Base-by-base conservation (phyloP, 2,113 vertebrate genomes). In the Chloropsis hardwickii region DNA sequence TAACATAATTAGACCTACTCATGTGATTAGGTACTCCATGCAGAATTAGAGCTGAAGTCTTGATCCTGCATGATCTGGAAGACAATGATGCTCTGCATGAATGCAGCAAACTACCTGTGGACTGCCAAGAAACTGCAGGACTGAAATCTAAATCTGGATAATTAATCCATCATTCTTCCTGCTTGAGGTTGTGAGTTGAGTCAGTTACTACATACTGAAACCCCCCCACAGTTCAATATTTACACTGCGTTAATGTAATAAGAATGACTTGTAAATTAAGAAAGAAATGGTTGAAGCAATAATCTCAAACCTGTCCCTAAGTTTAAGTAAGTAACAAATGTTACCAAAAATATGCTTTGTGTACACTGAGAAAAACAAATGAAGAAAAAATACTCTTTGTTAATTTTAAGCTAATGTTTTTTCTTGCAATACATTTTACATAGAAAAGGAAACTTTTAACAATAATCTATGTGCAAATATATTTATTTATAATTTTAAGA, bases 101-200 rank as follows among this genome's bases (percentile, higher is more conserved):
- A 74, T 85, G 62, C 78, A 84, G 89, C 54, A 80, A 80, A 54
- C 66, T 74, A 79, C 47, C 45, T 73, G 31, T 33, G 93, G 51
- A 61, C 92, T 97, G 94, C 95, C 86, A 96, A 85, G 84, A 80
- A 87, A 92, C 81, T 80, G 81, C 91, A 93, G 71, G 81, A 62
- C 85, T 92, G 70, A 65, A 91, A 87, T 72, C 91, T 95, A 95
- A 92, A 94, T 82, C 66, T 85, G 58, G 70, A 72, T 88, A 91
- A 95, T 95, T 94, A 94, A 95, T 94, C 81, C 89, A 92, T 89
- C 94, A 79, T 72, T 79, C 86, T 69, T 95, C 50, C 31, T 79
- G 50, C 54, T 81, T 76, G 40, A 86, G 70, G 47, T 56, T 92
- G 86, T 74, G 27, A 81, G 20, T 81, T 94, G 27, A 84, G 56